phyloP scores from a whole-genome alignment of 2,888 invertebrate species.

The Scaptomyza caliginosa region DNA sequence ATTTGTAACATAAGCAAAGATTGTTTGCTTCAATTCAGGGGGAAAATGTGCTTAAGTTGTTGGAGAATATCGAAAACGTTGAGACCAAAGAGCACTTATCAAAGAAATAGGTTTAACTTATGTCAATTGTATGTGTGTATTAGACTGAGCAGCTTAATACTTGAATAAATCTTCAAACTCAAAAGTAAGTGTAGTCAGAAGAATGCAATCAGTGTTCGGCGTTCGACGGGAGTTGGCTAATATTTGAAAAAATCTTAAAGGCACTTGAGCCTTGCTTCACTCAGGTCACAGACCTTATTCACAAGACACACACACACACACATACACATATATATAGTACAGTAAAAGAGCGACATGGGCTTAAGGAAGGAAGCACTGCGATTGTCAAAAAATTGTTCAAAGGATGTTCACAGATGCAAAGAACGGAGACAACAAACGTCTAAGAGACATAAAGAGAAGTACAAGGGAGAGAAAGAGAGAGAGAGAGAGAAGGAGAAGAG shows the following conservation, averaged over 20 bases:
- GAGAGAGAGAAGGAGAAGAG: constrained; percentile 3
- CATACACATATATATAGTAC: neutral
- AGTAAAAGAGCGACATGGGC: constrained; percentile 2
- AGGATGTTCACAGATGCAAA: constrained; percentile 33
- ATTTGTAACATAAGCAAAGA: neutral
- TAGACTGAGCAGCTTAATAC: too few relatives aligned
- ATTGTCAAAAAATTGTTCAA: constrained; percentile 57
- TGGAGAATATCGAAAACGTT: neutral
- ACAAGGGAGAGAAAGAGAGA: neutral
- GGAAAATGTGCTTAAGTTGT: too few relatives aligned
- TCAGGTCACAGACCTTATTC: constrained; percentile 50
- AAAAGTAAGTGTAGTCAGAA: too few relatives aligned
- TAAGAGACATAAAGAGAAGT: constrained; percentile 2
- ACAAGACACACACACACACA: neutral
- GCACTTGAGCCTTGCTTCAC: constrained; percentile 13
- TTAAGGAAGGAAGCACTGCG: constrained; percentile 50
- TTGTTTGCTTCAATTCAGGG: neutral
- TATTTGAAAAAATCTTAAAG: constrained; percentile 34
- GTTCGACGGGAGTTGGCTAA: constrained; percentile 27
- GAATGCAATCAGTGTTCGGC: neutral
- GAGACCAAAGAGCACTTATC: neutral
- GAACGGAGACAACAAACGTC: constrained; percentile 16
- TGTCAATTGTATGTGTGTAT: too few relatives aligned
- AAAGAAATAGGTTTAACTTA: too few relatives aligned
- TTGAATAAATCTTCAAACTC: too few relatives aligned